Conservation (phyloP, 2,113 vertebrate genomes). For the Perognathus longimembris region DNA sequence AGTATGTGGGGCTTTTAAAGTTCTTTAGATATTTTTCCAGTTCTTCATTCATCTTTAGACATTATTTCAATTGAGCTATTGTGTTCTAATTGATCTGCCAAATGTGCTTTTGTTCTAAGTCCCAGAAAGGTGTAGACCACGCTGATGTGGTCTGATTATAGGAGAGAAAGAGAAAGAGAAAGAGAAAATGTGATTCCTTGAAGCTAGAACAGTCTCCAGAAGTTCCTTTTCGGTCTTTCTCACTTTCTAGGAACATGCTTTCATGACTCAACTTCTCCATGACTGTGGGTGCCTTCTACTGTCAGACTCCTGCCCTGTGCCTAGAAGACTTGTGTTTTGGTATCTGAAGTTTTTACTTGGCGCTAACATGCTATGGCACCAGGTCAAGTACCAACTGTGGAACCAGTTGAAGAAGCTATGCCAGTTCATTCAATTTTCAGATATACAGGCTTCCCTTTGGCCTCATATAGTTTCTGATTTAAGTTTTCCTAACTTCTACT, state of each 20-base stretch:
- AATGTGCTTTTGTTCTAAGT: neutral
- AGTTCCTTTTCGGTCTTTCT: neutral
- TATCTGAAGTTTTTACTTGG: neutral
- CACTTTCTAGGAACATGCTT: neutral
- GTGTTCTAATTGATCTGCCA: neutral
- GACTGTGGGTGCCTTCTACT: neutral
- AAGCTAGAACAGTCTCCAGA: neutral
- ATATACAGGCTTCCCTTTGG: neutral
- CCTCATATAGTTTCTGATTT: neutral
- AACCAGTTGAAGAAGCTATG: neutral
- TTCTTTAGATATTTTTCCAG: conserved; percentile 47
- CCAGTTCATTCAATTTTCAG: neutral
- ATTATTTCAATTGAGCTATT: neutral
- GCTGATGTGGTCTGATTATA: neutral
- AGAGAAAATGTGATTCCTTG: neutral
- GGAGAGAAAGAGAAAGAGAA: no score
- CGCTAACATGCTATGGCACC: neutral
- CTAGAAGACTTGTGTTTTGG: neutral
- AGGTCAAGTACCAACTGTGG: neutral
- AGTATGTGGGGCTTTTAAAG: neutral
- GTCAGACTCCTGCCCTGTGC: neutral
- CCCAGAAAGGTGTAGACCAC: neutral
- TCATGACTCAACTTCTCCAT: neutral
- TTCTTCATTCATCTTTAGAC: conserved; percentile 47
- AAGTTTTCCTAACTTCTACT: neutral